Evolutionary conservation across 2,113 vertebrate species (phyloP).

Genomic region (Verasper variegatus): DNA sequence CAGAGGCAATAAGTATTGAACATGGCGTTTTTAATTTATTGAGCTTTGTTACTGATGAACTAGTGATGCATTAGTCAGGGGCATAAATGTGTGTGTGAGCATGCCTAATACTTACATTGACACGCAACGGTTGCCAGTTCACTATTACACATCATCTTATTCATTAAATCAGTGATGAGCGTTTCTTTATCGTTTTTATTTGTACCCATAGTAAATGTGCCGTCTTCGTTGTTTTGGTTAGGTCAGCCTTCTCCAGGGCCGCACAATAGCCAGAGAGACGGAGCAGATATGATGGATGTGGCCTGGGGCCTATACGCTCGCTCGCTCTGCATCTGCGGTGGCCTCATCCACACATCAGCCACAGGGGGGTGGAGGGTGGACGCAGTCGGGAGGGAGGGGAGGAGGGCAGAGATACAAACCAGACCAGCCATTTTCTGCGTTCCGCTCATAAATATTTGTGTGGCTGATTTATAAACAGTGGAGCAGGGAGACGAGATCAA

Average conservation of each 20-base stretch:
- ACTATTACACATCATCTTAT: background rate
- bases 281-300: constrained; percentile 80
- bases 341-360: constrained; percentile 77
- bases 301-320: constrained; percentile 69
- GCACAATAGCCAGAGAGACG: constrained; percentile 69
- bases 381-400: constrained; percentile 43
- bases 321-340: constrained; percentile 69
- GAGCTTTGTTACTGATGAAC: constrained; percentile 62
- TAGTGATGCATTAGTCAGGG: constrained; percentile 39
- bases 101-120: background rate
- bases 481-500: constrained; percentile 79
- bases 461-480: constrained; percentile 84
- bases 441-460: constrained; percentile 86
- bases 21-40: constrained; percentile 68
- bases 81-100: constrained; percentile 5
- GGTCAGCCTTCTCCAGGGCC: constrained; percentile 55
- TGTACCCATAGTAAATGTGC: constrained; percentile 13
- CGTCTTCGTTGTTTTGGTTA: constrained; percentile 35
- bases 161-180: constrained; percentile 9
- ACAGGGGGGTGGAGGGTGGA: constrained; percentile 42
- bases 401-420: constrained; percentile 79
- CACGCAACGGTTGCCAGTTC: background rate
- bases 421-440: constrained; percentile 81
- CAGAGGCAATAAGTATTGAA: constrained; percentile 62
- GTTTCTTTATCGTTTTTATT: background rate